Evolutionary conservation across 2,797 vertebrate genomes (phyloP).

Genomic region (Ammospiza maritima): DNA sequence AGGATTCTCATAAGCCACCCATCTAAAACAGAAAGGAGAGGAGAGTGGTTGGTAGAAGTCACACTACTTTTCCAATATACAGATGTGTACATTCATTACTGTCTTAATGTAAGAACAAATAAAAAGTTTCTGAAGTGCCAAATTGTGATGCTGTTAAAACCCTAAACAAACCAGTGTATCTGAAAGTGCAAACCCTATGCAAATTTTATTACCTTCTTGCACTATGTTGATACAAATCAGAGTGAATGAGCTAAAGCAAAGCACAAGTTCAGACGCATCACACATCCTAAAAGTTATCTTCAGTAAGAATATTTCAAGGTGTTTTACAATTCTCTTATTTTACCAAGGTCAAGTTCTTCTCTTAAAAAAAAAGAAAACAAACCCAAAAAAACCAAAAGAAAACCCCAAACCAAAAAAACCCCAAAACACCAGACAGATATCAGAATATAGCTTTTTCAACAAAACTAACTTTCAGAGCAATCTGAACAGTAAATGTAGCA

Average conservation of each 20-base stretch:
- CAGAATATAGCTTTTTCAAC: background rate
- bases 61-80: background rate
- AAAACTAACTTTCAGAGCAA: background rate
- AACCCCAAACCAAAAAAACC: too few relatives aligned
- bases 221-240: background rate
- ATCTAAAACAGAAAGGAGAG: conserved; percentile 77
- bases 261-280: background rate
- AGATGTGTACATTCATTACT: background rate
- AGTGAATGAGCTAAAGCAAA: background rate
- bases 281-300: background rate
- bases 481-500: background rate
- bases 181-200: background rate
- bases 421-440: background rate
- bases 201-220: background rate
- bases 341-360: background rate
- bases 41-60: background rate
- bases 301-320: background rate
- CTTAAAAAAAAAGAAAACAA: background rate
- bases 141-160: background rate
- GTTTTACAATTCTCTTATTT: background rate
- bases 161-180: background rate
- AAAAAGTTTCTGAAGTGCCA: background rate
- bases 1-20: conserved; percentile 93
- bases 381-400: too few relatives aligned
- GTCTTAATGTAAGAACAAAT: background rate